phyloP scores from a whole-genome alignment of 2,888 invertebrate species.

The Busseola fusca region DNA sequence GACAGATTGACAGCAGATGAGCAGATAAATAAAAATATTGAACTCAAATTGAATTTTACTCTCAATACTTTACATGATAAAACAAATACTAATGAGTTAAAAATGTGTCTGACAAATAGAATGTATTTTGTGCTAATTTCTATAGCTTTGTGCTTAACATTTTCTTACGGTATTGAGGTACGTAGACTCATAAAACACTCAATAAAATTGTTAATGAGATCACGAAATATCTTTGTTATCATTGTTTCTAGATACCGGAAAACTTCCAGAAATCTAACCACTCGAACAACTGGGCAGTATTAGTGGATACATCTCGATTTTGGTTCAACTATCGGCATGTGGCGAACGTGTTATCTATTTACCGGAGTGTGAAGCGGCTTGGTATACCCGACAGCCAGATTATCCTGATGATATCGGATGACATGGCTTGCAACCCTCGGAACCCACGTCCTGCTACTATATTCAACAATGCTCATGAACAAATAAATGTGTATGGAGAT shows the following conservation, averaged over 20 bases:
- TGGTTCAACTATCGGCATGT: slow-evolving; percentile 99
- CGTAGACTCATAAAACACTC: not conserved
- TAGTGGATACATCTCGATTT: slow-evolving; percentile 99
- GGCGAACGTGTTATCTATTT: slow-evolving; percentile 99
- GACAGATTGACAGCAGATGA: slow-evolving; percentile 26
- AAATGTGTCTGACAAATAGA: slow-evolving; percentile 36
- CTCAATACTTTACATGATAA: not conserved
- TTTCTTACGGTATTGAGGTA: slow-evolving; percentile 55
- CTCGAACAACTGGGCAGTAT: slow-evolving; percentile 99
- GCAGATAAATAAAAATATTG: slow-evolving; percentile 33
- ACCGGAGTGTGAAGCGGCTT: slow-evolving; percentile 98
- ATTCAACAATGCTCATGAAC: slow-evolving; percentile 99
- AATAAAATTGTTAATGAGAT: not conserved
- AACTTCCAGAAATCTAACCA: slow-evolving; percentile 92
- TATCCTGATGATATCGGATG: slow-evolving; percentile 99
- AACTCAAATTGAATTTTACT: not conserved
- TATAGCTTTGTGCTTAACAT: slow-evolving; percentile 28
- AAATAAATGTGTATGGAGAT: slow-evolving; percentile 99
- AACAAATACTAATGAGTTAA: slow-evolving; percentile 10
- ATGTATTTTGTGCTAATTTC: slow-evolving; percentile 29
- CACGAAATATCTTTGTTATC: slow-evolving; percentile 16
- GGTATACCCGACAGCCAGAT: slow-evolving; percentile 99
- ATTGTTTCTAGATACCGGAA: slow-evolving; percentile 83
- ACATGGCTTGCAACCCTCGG: slow-evolving; percentile 99
- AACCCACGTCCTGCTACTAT: slow-evolving; percentile 99